Evolutionary conservation across 2,888 invertebrate genomes (phyloP), one percentile per base, ranked within the genome.

Genomic region (Nephrotoma flavescens): DNA sequence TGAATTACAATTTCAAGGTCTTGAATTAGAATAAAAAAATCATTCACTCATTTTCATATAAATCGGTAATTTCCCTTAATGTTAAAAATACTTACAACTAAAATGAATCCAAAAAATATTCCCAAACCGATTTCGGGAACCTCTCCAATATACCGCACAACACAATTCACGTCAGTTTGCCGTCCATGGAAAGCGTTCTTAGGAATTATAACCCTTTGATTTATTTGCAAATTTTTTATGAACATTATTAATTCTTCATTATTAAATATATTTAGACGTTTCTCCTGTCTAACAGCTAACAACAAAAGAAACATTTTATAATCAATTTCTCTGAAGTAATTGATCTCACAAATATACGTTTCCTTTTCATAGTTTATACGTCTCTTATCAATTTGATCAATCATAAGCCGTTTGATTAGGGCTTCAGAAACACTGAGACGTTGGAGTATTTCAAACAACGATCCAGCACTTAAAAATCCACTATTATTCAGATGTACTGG

Each of bases 21-120:
- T n/a, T 52, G 6, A 57, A 0, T 31, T 31, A 31, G 2, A 57
- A 52, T 2, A 9, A 1, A 31, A 2, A 19, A 31, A 19, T 19
- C 15, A 15, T 31, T 31, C 57, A 6, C 15, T 52, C 5, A 52
- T 15, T 57, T 71, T 71, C 71, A 31, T 31, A 71, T 4, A 71
- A 71, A 31, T 9, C 71, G 71, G 71, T 71, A 31, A 31, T 31
- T 71, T 71, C 71, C 71, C 71, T 6, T 71, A 31, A 5, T 44
- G 44, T 44, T 31, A 31, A 71, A 83, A 41, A 15, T 42, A 87
- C 89, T 88, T 89, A 94, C 94, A 92, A 93, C 91, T 89, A 94
- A 89, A 89, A 93, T 93, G 87, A 94, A 91, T 85, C 93, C 94
- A 89, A 93, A 92, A 89, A 93, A 93, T 89, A 92, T 92, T 88